phyloP scores from a whole-genome alignment of 2,888 invertebrate genomes.

The Idaea biselata region DNA sequence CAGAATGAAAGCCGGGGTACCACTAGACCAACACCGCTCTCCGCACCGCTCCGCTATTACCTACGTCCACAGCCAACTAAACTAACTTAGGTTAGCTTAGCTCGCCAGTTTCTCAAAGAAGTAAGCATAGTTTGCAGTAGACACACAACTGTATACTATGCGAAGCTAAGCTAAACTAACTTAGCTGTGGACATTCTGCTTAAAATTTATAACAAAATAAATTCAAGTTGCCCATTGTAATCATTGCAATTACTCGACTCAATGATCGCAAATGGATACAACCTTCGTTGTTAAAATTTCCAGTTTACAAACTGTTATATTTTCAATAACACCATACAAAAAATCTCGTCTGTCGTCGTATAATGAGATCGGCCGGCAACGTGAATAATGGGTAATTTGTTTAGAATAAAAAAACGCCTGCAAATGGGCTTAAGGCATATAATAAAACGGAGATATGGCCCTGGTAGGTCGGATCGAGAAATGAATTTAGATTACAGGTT shows the following conservation, averaged over 20 bases:
- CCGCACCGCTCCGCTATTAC: too few relatives aligned
- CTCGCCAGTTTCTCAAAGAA: too few relatives aligned
- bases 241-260: constrained; percentile 66
- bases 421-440: constrained; percentile 76
- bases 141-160: too few relatives aligned
- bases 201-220: constrained; percentile 41
- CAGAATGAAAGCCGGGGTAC: too few relatives aligned
- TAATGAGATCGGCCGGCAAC: constrained; percentile 69
- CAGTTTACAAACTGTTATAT: constrained; percentile 41
- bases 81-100: too few relatives aligned
- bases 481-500: constrained; percentile 81
- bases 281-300: constrained; percentile 48
- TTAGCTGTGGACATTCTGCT: too few relatives aligned
- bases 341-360: constrained; percentile 56
- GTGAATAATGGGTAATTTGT: constrained; percentile 78
- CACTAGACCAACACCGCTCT: too few relatives aligned
- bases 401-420: constrained; percentile 72
- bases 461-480: constrained; percentile 77
- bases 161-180: too few relatives aligned
- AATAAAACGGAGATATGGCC: constrained; percentile 77
- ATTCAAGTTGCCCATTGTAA: constrained; percentile 49
- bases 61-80: too few relatives aligned
- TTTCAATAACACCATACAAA: constrained; percentile 21
- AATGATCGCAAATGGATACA: constrained; percentile 64
- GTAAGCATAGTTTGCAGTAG: too few relatives aligned